phyloP scores from a whole-genome alignment of 2,888 invertebrate species.

The Hydraecia micacea region DNA sequence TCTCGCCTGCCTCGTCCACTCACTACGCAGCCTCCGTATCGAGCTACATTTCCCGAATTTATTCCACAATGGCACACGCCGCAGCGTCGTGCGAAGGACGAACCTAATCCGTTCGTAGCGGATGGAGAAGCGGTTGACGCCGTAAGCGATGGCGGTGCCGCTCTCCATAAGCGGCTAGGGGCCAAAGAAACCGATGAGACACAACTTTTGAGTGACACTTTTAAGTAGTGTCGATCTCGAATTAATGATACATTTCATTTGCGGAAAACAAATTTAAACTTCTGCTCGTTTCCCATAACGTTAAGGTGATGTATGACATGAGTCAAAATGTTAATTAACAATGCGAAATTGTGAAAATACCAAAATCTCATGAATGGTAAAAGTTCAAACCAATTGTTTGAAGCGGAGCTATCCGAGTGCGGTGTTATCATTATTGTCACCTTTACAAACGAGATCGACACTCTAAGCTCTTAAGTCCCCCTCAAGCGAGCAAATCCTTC shows the following conservation, averaged over 20 bases:
- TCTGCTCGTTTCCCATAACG: neutral
- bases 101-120: conserved; percentile 86
- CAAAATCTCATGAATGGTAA: neutral
- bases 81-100: conserved; percentile 82
- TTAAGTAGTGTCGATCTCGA: conserved; percentile 3
- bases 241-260: neutral
- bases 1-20: conserved; percentile 72
- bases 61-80: conserved; percentile 76
- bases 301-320: neutral
- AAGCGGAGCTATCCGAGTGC: neutral
- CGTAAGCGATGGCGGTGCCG: conserved; percentile 36
- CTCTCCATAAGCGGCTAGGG: conserved; percentile 49
- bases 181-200: conserved; percentile 35
- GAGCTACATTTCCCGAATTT: conserved; percentile 86
- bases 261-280: neutral
- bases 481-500: conserved; percentile 29
- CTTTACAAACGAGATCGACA: conserved; percentile 15
- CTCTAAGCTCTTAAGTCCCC: conserved; percentile 13
- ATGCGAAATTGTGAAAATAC: neutral
- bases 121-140: conserved; percentile 57
- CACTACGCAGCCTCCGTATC: conserved; percentile 90
- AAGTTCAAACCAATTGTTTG: neutral
- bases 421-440: conserved; percentile 8
- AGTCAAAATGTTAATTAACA: neutral
- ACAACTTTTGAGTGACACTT: conserved; percentile 30